Conservation (phyloP, 2,888 invertebrate genomes). For the Seladonia tumulorum region DNA sequence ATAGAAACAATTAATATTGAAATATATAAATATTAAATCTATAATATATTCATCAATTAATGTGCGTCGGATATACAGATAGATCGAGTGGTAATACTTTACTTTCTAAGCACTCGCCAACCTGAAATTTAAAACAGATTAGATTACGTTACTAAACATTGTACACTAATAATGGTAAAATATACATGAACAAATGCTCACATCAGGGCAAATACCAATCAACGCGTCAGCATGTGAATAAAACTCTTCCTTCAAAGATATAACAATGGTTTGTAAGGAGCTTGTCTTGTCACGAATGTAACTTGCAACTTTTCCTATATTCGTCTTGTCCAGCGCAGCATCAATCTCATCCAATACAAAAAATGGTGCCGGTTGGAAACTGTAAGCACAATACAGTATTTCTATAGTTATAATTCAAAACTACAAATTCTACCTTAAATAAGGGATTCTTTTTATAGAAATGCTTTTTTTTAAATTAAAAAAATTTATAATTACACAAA, state of each 20-base stretch:
- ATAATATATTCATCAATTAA: conserved; percentile 54
- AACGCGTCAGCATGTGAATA: conserved; percentile 99
- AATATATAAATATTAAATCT: conserved; percentile 25
- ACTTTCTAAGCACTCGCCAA: conserved; percentile 96
- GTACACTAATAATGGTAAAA: neutral
- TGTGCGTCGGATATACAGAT: conserved; percentile 85
- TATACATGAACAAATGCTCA: conserved; percentile 80
- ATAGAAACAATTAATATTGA: conserved; percentile 29
- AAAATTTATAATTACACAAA: conserved; percentile 2
- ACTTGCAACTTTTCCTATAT: conserved; percentile 99
- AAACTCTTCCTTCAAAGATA: conserved; percentile 99
- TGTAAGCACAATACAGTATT: conserved; percentile 77
- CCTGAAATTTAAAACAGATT: conserved; percentile 86
- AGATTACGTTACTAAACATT: neutral
- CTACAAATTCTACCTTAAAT: too few relatives aligned
- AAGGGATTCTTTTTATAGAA: too few relatives aligned
- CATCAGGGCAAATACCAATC: conserved; percentile 98
- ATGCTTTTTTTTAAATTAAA: too few relatives aligned
- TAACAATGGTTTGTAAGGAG: conserved; percentile 98
- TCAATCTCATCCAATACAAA: conserved; percentile 99
- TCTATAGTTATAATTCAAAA: neutral
- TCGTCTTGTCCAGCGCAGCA: conserved; percentile 99
- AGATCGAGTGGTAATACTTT: conserved; percentile 95
- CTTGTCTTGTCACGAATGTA: conserved; percentile 97
- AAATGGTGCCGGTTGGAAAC: conserved; percentile 99